A percentile compares a stretch with the other conserved stretches of the same genome.
Conservation (phyloP, 2,797 vertebrate species). For the Caiman crocodilus region DNA sequence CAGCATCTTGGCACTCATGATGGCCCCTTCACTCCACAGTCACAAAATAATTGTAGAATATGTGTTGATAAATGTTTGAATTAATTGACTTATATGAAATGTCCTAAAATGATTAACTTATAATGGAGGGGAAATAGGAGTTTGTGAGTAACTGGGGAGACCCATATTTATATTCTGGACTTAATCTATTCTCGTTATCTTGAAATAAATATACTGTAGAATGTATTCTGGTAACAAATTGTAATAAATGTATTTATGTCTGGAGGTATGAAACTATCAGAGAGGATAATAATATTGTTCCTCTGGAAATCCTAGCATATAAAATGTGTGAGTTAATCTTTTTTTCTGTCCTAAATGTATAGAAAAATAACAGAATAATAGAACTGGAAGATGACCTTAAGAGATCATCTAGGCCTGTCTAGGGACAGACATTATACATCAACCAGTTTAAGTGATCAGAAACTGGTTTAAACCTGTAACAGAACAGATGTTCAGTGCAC, state of each 20-base stretch:
- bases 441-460: no score
- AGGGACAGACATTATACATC: no score
- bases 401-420: no score
- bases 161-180: constrained; percentile 17
- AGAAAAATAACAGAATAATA: no score
- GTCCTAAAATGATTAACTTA: constrained; percentile 37
- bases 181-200: constrained; percentile 37
- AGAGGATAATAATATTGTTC: constrained; percentile 10
- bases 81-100: constrained; percentile 22
- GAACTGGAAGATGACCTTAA: no score
- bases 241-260: constrained; percentile 30
- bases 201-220: constrained; percentile 65
- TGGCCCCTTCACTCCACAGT: neutral
- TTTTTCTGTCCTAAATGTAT: constrained; percentile 22
- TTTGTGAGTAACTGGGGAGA: constrained; percentile 59
- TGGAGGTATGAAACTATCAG: constrained; percentile 46
- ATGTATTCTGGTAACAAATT: constrained; percentile 59
- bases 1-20: neutral
- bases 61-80: constrained; percentile 35
- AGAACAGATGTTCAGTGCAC: no score
- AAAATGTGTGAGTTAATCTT: constrained; percentile 59
- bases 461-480: no score
- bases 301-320: constrained; percentile 45
- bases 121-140: constrained; percentile 4
- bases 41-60: neutral